A percentile compares a stretch with the other conserved stretches of the same genome.
These are phyloP conservation scores for Eospalax fontanierii DNA, from an alignment of 2,797 vertebrate species.

Conservation along the genomic window DNA sequence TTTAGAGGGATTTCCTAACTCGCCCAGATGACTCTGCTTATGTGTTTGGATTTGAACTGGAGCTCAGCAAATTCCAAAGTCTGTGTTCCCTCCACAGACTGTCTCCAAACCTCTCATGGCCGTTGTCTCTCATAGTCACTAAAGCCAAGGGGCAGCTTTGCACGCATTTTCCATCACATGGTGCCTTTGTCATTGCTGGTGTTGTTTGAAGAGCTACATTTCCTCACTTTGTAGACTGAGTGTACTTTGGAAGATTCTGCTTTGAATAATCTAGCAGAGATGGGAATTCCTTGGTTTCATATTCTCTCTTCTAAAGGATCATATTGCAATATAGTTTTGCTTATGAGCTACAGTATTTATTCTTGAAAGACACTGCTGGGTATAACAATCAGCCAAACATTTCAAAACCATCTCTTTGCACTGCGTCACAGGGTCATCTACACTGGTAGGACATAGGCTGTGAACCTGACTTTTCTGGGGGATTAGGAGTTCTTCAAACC, in stretches of 20 bases:
- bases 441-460: neutral
- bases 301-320: conserved; percentile 22
- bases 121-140: neutral
- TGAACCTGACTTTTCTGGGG: neutral
- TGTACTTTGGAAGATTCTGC: neutral
- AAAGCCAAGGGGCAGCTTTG: neutral
- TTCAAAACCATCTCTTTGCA: conserved; percentile 21
- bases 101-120: neutral
- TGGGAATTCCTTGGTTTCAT: neutral
- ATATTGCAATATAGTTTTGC: neutral
- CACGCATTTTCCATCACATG: neutral
- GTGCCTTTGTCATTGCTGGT: neutral
- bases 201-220: neutral
- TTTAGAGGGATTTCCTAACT: neutral
- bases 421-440: neutral
- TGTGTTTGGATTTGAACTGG: neutral
- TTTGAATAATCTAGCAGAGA: neutral
- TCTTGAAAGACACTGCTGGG: neutral
- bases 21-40: neutral
- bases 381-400: neutral
- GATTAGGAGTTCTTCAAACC: conserved; percentile 8
- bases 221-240: neutral
- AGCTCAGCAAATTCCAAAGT: neutral
- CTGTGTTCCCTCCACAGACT: neutral
- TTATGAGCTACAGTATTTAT: neutral